Evolutionary conservation across 2,113 vertebrate genomes (phyloP).

Genomic region (Pelobates fuscus): DNA sequence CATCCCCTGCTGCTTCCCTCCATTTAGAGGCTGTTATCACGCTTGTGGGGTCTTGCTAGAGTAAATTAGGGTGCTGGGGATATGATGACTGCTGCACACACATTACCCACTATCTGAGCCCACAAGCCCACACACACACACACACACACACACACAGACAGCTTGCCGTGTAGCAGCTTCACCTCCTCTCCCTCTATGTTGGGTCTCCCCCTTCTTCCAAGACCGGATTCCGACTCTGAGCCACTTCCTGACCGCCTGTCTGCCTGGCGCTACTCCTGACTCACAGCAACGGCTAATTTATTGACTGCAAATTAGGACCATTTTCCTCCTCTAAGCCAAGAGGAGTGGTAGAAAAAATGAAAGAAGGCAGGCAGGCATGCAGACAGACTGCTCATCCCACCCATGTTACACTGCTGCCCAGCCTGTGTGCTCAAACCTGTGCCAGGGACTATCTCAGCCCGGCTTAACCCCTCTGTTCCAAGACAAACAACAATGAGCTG

Average conservation of each 20-base stretch:
- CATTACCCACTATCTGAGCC: not conserved
- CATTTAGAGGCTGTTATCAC: not conserved
- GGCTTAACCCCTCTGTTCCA: not conserved
- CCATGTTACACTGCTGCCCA: not conserved
- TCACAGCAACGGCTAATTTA: conserved; percentile 33
- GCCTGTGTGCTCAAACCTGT: not conserved
- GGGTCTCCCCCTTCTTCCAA: not conserved
- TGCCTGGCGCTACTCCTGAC: conserved; percentile 28
- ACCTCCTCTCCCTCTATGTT: not conserved
- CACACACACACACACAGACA: conserved; percentile 47
- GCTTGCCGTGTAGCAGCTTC: conserved; percentile 53
- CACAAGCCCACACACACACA: too few species aligned
- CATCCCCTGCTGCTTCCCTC: conserved; percentile 13
- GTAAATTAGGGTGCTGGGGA: not conserved
- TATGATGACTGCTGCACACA: not conserved
- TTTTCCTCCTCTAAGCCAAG: conserved; percentile 8
- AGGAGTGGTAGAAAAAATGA: not conserved
- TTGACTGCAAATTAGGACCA: conserved; percentile 45
- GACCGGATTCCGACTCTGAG: conserved; percentile 5
- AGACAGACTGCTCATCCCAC: conserved; percentile 2
- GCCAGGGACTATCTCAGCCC: conserved; percentile 1
- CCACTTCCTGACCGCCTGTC: conserved; percentile 30
- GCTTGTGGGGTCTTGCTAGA: not conserved
- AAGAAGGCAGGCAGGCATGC: conserved; percentile 2
- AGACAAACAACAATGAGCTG: not conserved